These are phyloP conservation scores for Aspidapion aeneum DNA, from an alignment of 2,888 invertebrate genomes.

Conservation along the genomic window DNA sequence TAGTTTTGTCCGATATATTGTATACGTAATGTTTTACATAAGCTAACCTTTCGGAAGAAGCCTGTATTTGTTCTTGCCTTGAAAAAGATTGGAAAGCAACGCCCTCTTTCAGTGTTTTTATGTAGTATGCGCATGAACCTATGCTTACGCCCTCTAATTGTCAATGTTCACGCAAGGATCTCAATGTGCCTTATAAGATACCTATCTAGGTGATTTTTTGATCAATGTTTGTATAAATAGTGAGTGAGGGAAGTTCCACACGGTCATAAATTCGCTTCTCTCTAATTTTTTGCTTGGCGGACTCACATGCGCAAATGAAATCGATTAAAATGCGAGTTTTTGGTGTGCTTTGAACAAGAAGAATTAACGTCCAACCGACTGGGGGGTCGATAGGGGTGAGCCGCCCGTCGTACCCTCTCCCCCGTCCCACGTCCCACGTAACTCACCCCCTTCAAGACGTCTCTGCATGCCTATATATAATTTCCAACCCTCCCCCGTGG, in stretches of 20 bases:
- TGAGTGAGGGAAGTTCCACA: not conserved
- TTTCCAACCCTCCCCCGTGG: no score
- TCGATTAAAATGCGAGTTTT: constrained; percentile 66
- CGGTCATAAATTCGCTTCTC: constrained; percentile 50
- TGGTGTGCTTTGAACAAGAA: constrained; percentile 58
- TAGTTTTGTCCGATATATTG: no score
- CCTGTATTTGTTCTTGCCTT: no score
- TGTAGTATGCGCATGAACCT: no score
- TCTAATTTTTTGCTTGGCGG: no score
- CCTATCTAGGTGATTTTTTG: no score
- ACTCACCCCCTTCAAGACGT: not conserved
- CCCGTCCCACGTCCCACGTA: no score
- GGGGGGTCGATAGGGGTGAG: constrained; percentile 20
- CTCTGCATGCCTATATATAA: no score
- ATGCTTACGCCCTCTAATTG: constrained; percentile 30
- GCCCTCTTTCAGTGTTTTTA: no score
- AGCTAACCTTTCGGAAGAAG: no score
- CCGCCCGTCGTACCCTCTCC: not conserved
- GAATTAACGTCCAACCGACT: constrained; percentile 48
- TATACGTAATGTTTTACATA: no score
- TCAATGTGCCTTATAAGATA: constrained; percentile 26
- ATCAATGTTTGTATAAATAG: not conserved
- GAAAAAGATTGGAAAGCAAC: no score
- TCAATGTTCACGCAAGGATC: constrained; percentile 8
- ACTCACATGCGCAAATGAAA: constrained; percentile 65